Percentiles rank a stretch among this genome's conserved stretches.
phyloP scores from a whole-genome alignment of 1,140 invertebrate species.

The Scaptomyza montana region DNA sequence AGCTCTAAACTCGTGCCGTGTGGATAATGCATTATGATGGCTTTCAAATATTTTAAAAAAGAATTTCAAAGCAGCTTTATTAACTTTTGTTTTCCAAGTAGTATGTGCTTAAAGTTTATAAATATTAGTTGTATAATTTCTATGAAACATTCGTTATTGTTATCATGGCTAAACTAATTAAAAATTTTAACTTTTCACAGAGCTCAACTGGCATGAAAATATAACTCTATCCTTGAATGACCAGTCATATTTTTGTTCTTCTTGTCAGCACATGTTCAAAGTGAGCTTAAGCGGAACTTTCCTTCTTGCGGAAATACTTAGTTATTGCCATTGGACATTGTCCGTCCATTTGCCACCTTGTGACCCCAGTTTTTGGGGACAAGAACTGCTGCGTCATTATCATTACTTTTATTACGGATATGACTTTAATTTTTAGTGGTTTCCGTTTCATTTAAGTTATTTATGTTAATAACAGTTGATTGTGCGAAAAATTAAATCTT shows the following conservation, averaged over 20 bases:
- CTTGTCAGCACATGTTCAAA: slow-evolving; percentile 19
- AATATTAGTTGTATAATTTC: no score
- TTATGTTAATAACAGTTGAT: slow-evolving; percentile 63
- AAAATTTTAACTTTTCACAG: no score
- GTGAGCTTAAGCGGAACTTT: slow-evolving; percentile 16
- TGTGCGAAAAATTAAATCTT: slow-evolving; percentile 67
- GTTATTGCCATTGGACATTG: slow-evolving; percentile 10
- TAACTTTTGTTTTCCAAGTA: not conserved
- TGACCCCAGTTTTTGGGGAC: not conserved
- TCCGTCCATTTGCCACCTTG: slow-evolving; percentile 6
- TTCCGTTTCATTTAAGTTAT: slow-evolving; percentile 67
- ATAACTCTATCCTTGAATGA: not conserved
- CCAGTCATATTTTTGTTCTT: slow-evolving; percentile 12
- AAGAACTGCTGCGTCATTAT: slow-evolving; percentile 42
- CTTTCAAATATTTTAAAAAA: slow-evolving; percentile 2
- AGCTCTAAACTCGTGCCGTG: slow-evolving; percentile 9
- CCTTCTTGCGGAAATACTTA: not conserved
- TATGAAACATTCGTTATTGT: no score
- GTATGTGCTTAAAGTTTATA: not conserved
- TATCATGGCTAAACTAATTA: no score
- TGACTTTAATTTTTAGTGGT: slow-evolving; percentile 62
- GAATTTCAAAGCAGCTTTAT: not conserved
- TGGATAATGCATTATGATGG: slow-evolving; percentile 28
- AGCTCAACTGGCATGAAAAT: no score
- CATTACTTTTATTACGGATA: slow-evolving; percentile 60